Percentiles rank a stretch among this genome's conserved stretches.
phyloP scores from a whole-genome alignment of 2,113 vertebrate genomes.

The Anhinga anhinga region DNA sequence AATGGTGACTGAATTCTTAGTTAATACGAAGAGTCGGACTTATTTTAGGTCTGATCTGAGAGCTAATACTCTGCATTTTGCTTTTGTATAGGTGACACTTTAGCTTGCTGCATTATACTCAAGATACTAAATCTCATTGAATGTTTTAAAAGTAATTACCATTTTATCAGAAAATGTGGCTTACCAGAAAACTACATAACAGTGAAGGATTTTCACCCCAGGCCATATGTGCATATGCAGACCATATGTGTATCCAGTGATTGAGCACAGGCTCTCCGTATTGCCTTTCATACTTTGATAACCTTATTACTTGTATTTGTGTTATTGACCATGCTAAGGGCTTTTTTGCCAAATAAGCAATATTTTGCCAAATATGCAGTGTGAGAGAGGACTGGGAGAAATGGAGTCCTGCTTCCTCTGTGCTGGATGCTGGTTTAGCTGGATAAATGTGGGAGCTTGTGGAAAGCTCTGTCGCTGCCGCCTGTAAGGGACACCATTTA shows the following conservation, averaged over 20 bases:
- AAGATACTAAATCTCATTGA: background rate
- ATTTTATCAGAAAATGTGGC: background rate
- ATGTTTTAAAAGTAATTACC: background rate
- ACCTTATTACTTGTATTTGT: background rate
- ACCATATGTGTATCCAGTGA: background rate
- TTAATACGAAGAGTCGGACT: background rate
- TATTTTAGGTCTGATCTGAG: background rate
- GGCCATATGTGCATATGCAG: background rate
- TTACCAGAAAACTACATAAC: background rate
- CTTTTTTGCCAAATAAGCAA: background rate
- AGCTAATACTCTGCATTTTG: background rate
- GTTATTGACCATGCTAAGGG: background rate
- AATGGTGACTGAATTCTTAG: background rate
- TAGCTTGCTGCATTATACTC: background rate
- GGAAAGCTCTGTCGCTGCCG: background rate
- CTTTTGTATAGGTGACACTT: background rate
- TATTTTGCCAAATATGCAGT: background rate
- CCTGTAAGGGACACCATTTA: background rate
- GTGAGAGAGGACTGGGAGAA: background rate
- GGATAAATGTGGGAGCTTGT: background rate
- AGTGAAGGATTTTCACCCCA: background rate
- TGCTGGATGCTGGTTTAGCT: background rate
- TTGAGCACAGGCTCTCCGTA: background rate
- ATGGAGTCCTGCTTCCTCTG: background rate
- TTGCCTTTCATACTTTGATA: background rate